A percentile compares a stretch with the other conserved stretches of the same genome.
phyloP scores from a whole-genome alignment of 2,888 invertebrate genomes.

The Barypeithes pellucidus region DNA sequence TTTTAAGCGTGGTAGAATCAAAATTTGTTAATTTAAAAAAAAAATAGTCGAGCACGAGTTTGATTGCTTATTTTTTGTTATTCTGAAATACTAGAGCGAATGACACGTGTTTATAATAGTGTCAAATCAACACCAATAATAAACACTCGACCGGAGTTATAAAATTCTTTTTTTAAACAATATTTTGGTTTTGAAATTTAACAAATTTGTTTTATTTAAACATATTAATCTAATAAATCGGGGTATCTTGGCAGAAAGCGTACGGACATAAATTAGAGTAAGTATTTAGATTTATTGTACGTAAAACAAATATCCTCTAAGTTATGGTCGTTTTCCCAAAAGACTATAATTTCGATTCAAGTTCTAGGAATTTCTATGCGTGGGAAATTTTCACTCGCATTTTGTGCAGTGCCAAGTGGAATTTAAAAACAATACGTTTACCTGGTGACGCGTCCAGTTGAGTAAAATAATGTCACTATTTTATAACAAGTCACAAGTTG shows the following conservation, averaged over 20 bases:
- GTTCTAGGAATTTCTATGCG: too few species aligned
- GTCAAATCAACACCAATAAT: background rate
- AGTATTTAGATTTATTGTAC: background rate
- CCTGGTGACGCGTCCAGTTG: too few species aligned
- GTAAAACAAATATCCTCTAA: background rate
- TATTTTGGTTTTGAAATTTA: background rate
- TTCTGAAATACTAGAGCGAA: background rate
- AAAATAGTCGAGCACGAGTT: too few species aligned
- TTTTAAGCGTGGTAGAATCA: too few species aligned
- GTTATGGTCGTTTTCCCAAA: background rate
- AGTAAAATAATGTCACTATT: too few species aligned
- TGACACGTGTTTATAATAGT: background rate
- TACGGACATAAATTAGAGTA: background rate
- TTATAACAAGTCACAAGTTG: background rate
- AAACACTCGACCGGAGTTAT: background rate
- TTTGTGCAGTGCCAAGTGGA: too few species aligned
- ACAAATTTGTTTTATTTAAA: background rate
- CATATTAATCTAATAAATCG: background rate
- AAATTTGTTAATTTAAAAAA: too few species aligned
- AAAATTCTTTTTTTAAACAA: background rate
- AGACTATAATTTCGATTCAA: too few species aligned
- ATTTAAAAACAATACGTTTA: too few species aligned
- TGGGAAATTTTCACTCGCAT: too few species aligned
- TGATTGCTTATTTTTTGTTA: too few species aligned
- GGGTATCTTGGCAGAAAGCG: background rate